Evolutionary conservation across 2,888 invertebrate species (phyloP), one percentile per base, ranked within the genome.

Genomic region (Orgyia antiqua): DNA sequence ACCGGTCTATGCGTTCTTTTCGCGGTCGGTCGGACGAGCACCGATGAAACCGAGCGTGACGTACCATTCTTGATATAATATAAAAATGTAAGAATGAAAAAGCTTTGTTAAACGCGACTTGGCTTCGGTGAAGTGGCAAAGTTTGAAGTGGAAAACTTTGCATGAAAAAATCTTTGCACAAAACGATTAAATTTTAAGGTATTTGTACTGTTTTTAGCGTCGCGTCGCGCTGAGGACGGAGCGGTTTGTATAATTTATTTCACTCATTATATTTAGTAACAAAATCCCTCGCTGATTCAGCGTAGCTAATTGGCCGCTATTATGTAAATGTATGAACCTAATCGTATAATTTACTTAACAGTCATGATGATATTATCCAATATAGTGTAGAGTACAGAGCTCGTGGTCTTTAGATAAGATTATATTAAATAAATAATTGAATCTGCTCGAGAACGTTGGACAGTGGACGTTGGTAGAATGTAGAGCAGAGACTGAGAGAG

Each of bases 101-200:
- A 80, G 77, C 83, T 84, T 84, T 84, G 84, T 83, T 82, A 78
- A 84, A 77, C 79, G 80, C 77, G 77, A 69, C 76, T 76, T 68
- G 73, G 76, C 78, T 78, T 74, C 76, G 72, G 68, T 70, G 76
- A 79, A 84, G 83, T 83, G 82, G 79, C 74, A 75, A 86, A 86
- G 77, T 86, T 84, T 78, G 68, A 82, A 86, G 84, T 86, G 80
- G 83, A 82, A 84, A 86, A 86, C 77, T 83, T 86, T 82, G 73
- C 71, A 79, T 73, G 78, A 75, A 70, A 77, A 79, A 82, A 82
- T 82, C 82, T 83, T 79, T 72, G 72, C 65, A 69, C 74, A 67
- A 72, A 78, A 70, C 79, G 79, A 82, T 86, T 82, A 78, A 78
- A 82, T 82, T 80, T 80, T 77, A 75, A 73, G 73, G 66, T 76